phyloP scores from a whole-genome alignment of 2,888 invertebrate species.

The Agapetus fuscipes region DNA sequence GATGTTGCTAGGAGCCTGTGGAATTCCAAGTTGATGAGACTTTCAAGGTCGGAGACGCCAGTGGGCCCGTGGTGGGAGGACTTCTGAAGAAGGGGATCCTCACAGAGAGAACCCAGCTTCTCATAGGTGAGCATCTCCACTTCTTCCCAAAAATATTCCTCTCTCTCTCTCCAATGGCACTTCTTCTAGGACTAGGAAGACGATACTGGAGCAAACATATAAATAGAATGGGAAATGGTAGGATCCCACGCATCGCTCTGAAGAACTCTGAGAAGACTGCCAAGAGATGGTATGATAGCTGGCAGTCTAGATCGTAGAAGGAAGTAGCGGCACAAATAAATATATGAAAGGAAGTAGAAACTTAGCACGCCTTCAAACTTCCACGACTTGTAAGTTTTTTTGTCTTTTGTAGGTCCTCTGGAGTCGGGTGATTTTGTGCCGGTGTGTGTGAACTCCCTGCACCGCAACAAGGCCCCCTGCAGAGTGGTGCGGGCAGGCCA shows the following conservation, averaged over 20 bases:
- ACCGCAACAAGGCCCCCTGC: slow-evolving; percentile 87
- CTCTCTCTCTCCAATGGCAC: no score
- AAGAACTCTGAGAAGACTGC: no score
- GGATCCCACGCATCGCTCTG: no score
- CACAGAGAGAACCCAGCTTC: slow-evolving; percentile 69
- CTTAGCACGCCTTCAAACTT: no score
- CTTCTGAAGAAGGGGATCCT: slow-evolving; percentile 76
- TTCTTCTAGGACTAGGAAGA: no score
- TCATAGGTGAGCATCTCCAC: slow-evolving; percentile 56
- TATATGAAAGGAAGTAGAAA: no score
- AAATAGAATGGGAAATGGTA: no score
- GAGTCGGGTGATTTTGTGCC: slow-evolving; percentile 69
- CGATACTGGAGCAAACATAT: no score
- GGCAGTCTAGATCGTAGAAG: no score
- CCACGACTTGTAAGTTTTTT: no score
- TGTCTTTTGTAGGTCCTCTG: slow-evolving; percentile 58
- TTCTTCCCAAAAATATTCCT: slow-evolving; percentile 5
- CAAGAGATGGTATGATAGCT: no score
- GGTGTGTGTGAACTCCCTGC: slow-evolving; percentile 74
- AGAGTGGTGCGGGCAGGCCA: slow-evolving; percentile 82
- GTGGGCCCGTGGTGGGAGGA: slow-evolving; percentile 79
- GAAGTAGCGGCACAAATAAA: no score
- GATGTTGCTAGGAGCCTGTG: slow-evolving; percentile 49
- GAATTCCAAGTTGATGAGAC: slow-evolving; percentile 94
- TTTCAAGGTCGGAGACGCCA: slow-evolving; percentile 71